Base-by-base conservation (phyloP, 1,140 invertebrate species). In the Meloidogyne hapla region DNA sequence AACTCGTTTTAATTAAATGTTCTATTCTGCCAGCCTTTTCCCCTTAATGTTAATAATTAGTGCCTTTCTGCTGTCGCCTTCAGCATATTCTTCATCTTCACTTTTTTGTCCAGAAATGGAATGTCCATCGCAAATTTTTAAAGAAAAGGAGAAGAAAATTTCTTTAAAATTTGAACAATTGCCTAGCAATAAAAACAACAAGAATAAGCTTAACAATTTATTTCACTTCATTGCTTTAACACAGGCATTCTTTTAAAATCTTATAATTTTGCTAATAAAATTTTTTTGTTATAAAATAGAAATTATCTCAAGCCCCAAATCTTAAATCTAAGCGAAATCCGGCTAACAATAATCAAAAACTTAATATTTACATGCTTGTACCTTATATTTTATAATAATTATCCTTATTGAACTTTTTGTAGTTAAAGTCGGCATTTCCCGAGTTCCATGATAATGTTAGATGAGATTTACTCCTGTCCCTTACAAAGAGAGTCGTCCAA, bases 61-160 rank as follows among this genome's bases (percentile, higher is more conserved):
- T 63, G 15, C 23, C 21, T 15, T 48, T 18, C 45, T 25, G 18
- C 18, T 70, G 5, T 18, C 5, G 5, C n/a, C 18, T 21, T 21
- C 61, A 26, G 18, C 28, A 18, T 61, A 18, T 45, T 70, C 48
- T n/a, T n/a, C 26, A 25, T 56, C 15, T 23, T 26, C 68, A 42
- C 68, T 42, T 69, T 63, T 38, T 21, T 56, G 56, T 10, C 12
- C 12, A n/a, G 56, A 28, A 56, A 56, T 63, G 40, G 56, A 33
- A 9, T 73, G 71, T 23, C 71, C 71, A 12, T 73, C 71, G 13
- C 48, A 61, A 10, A 10, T 73, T 23, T 73, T 73, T 64, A 56
- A 56, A n/a, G n/a, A 42, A 42, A 42, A 56, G n/a, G 18, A 56
- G n/a, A 56, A 56, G 6, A 56, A 6, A 56, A 56, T 56, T 56